These are phyloP conservation scores for Drosophila histrio DNA, from an alignment of 2,888 invertebrate genomes.

Conservation along the genomic window DNA sequence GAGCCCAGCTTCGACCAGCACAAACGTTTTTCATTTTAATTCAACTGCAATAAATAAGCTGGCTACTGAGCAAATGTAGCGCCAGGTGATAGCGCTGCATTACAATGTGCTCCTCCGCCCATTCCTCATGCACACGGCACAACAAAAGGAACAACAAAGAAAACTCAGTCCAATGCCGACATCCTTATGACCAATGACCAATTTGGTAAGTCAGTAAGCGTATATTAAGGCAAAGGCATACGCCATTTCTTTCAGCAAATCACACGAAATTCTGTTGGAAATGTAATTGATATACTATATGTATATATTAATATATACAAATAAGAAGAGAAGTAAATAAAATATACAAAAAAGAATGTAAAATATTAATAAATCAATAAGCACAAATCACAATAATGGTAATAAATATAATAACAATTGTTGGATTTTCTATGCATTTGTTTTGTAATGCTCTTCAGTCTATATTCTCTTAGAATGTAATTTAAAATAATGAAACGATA, in stretches of 20 bases:
- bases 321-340: no score
- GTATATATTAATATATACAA: no score
- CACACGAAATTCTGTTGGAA: background rate
- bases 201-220: background rate
- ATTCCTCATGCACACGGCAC: background rate
- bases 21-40: slow-evolving; percentile 65
- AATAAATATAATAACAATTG: no score
- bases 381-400: no score
- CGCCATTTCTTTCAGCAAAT: no score
- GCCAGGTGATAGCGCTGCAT: slow-evolving; percentile 59
- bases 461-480: no score
- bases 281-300: no score
- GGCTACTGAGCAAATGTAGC: slow-evolving; percentile 48
- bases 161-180: slow-evolving; percentile 14
- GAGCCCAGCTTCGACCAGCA: slow-evolving; percentile 41
- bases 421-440: no score
- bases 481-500: no score
- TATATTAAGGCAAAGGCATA: background rate
- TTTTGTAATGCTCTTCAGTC: no score
- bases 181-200: slow-evolving; percentile 31
- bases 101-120: slow-evolving; percentile 33
- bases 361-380: no score
- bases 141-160: slow-evolving; percentile 30
- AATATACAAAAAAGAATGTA: no score
- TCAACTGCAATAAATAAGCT: slow-evolving; percentile 67